Evolutionary conservation across 2,888 invertebrate species (phyloP).

Genomic region (Perizoma affinitatum): DNA sequence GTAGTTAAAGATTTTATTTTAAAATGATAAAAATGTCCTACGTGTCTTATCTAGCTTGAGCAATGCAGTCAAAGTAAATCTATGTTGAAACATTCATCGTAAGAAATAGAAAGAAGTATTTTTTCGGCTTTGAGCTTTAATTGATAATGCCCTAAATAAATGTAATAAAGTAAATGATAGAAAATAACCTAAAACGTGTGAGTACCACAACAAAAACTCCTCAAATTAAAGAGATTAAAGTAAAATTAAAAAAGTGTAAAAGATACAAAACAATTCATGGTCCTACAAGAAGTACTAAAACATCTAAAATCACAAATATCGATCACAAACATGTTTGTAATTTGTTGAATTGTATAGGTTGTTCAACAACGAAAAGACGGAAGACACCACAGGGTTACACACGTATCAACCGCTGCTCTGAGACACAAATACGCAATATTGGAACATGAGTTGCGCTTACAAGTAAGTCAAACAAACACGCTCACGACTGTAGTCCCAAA

Average conservation of each 20-base stretch:
- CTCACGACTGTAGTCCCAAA: not conserved
- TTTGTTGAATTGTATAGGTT: constrained; percentile 55
- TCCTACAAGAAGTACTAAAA: not conserved
- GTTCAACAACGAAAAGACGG: constrained; percentile 76
- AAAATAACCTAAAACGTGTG: not conserved
- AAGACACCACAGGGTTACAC: constrained; percentile 65
- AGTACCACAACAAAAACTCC: not conserved
- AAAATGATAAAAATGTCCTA: constrained; percentile 21
- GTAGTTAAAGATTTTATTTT: constrained; percentile 42
- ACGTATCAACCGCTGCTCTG: constrained; percentile 73
- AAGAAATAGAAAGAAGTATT: constrained; percentile 47
- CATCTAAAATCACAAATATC: not conserved
- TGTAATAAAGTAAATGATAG: not conserved
- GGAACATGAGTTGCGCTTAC: constrained; percentile 76
- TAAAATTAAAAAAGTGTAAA: constrained; percentile 2
- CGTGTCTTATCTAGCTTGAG: constrained; percentile 44
- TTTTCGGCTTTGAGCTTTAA: constrained; percentile 52
- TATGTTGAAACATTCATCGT: constrained; percentile 44
- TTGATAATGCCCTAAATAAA: constrained; percentile 7
- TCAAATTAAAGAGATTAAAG: constrained; percentile 1
- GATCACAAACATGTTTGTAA: not conserved
- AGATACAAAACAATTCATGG: constrained; percentile 2
- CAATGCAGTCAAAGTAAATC: constrained; percentile 47
- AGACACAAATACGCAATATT: constrained; percentile 79
- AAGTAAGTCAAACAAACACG: constrained; percentile 54